Conservation (phyloP, 2,797 vertebrate genomes). For the Epinephelus awoara region DNA sequence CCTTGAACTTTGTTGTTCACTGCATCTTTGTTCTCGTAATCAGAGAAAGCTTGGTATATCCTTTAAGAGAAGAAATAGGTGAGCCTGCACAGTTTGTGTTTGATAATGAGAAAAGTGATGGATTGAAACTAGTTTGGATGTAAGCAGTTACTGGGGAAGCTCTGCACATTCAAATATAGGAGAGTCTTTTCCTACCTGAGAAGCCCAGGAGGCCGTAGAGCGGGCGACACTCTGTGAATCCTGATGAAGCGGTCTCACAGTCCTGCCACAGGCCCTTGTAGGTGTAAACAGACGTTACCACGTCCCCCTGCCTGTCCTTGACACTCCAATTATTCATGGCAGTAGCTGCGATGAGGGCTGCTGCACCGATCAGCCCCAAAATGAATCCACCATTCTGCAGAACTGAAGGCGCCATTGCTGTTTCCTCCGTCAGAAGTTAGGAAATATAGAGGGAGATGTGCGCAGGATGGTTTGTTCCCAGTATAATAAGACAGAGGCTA, state of each 20-base stretch:
- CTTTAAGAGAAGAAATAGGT: too few species aligned
- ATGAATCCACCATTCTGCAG: constrained; percentile 91
- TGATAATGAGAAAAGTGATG: background rate
- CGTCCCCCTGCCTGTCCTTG: constrained; percentile 89
- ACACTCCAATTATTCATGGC: constrained; percentile 92
- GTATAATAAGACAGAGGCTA: background rate
- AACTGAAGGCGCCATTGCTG: constrained; percentile 86
- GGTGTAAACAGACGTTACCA: constrained; percentile 89
- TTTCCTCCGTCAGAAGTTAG: constrained; percentile 21
- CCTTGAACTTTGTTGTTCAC: too few species aligned
- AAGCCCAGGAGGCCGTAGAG: constrained; percentile 92
- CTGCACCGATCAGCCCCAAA: constrained; percentile 85
- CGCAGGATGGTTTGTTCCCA: background rate
- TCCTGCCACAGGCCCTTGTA: constrained; percentile 94
- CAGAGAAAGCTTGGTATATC: constrained; percentile 1
- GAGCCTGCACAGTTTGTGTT: background rate
- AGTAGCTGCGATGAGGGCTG: constrained; percentile 87
- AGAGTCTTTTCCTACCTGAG: constrained; percentile 85
- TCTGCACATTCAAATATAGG: too few species aligned
- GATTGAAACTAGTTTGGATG: background rate
- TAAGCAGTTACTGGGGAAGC: background rate
- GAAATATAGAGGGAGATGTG: constrained; percentile 5
- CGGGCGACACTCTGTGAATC: constrained; percentile 91
- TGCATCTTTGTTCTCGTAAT: background rate
- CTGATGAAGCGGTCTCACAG: constrained; percentile 89